phyloP scores from a whole-genome alignment of 1,140 invertebrate genomes.

The Bombus pyrosoma region DNA sequence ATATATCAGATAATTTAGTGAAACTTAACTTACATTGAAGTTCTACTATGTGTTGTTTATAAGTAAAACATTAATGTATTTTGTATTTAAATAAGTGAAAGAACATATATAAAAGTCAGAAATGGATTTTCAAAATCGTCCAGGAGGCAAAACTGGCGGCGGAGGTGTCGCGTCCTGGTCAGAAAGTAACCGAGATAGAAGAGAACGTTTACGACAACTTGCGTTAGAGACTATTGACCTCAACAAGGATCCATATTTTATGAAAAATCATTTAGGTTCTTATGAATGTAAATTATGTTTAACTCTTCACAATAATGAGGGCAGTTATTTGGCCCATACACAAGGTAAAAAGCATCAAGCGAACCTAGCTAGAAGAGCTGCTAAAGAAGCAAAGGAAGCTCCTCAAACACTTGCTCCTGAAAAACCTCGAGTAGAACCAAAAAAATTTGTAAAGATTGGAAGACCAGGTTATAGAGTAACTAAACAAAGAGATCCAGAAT shows the following conservation, averaged over 20 bases:
- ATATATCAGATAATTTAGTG: not conserved
- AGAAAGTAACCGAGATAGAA: constrained; percentile 97
- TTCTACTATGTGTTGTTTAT: not conserved
- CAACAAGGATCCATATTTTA: constrained; percentile 99
- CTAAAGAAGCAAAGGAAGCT: constrained; percentile 99
- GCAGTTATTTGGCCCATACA: constrained; percentile 99
- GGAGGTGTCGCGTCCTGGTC: constrained; percentile 99
- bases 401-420: constrained; percentile 94
- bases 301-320: constrained; percentile 99
- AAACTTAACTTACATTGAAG: not conserved
- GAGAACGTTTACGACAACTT: constrained; percentile 97
- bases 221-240: constrained; percentile 99
- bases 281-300: constrained; percentile 99
- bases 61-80: not conserved
- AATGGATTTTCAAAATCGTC: constrained; percentile 99
- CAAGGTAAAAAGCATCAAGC: constrained; percentile 99
- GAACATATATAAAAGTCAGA: constrained; percentile 15
- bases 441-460: constrained; percentile 99
- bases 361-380: constrained; percentile 98
- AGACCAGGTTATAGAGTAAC: constrained; percentile 99
- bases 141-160: constrained; percentile 99
- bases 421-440: constrained; percentile 97
- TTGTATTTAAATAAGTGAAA: not conserved
- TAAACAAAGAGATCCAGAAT: constrained; percentile 98
- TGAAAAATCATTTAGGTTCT: constrained; percentile 99